Base-by-base conservation (phyloP, 1,140 invertebrate species). In the honey bee (Apis mellifera) region DNA sequence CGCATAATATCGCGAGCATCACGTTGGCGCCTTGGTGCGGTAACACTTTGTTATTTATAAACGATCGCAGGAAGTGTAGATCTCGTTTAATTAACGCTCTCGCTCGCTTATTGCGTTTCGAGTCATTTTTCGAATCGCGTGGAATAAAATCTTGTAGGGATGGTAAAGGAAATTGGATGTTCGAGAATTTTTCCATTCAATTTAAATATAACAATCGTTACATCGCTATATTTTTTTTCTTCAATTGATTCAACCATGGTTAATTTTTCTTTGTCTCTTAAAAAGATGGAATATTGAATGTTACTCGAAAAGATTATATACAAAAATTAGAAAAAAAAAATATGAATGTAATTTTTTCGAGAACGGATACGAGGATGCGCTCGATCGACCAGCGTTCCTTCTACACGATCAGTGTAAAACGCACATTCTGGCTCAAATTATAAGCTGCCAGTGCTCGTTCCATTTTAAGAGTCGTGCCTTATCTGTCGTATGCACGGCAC, bases 21-120 rank as follows among this genome's bases (percentile, higher is more conserved):
- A 57, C 59, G 32, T 73, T 50, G 52, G 21, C 15, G 32, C n/a
- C 66, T 66, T n/a, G 48, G n/a, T 42, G 55, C 42, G n/a, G 55
- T 42, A 82, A 59, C 54, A 48, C 32, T 76, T 62, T 78, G 21
- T 70, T 80, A 7, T 55, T 66, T 23, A 64, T 19, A 60, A n/a
- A 65, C 26, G 78, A 21, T 4, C 17, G 4, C 13, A 26, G 71
- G 55, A 73, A 59, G 19, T 32, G 71, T 1, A 21, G 21, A 55
- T 65, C 48, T 8, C 65, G 42, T 42, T 32, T 78, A 78, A 78
- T 78, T 78, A 70, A 70, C 48, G 23, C 54, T 32, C 59, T 42
- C 32, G n/a, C 65, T 21, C 15, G n/a, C 11, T 23, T 54, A 52
- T 15, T 12, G 54, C 21, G 32, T 52, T 57, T 15, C 2, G 0